phyloP scores from a whole-genome alignment of 2,113 vertebrate genomes.

The Glareola pratincola region DNA sequence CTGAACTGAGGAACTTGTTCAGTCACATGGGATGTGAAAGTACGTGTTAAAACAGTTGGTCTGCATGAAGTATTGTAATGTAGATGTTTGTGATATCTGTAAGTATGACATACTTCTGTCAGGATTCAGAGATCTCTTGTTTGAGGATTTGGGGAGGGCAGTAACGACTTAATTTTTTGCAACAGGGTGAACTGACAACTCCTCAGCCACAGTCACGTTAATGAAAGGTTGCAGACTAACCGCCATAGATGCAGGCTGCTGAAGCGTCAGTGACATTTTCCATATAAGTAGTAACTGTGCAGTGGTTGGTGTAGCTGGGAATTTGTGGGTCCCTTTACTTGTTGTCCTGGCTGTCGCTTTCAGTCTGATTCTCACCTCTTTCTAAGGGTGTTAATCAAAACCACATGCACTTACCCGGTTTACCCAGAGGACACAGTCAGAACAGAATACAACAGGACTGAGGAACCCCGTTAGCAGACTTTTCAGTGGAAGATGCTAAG shows the following conservation, averaged over 20 bases:
- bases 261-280: background rate
- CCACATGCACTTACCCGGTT: background rate
- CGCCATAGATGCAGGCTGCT: background rate
- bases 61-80: background rate
- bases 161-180: background rate
- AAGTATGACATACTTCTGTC: background rate
- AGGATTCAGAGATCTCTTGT: background rate
- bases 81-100: background rate
- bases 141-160: background rate
- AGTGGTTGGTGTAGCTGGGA: background rate
- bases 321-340: background rate
- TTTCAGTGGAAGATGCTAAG: background rate
- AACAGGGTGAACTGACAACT: background rate
- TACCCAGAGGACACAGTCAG: background rate
- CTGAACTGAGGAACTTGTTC: conserved; percentile 74
- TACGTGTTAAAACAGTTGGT: conserved; percentile 62
- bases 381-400: background rate
- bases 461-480: background rate
- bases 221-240: background rate
- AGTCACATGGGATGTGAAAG: conserved; percentile 84
- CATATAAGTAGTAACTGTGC: background rate
- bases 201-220: background rate
- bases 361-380: background rate
- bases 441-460: background rate
- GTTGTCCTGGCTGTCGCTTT: background rate